Evolutionary conservation across 2,888 invertebrate genomes (phyloP), one percentile per base, ranked within the genome.

Genomic region (Alcis repandata): DNA sequence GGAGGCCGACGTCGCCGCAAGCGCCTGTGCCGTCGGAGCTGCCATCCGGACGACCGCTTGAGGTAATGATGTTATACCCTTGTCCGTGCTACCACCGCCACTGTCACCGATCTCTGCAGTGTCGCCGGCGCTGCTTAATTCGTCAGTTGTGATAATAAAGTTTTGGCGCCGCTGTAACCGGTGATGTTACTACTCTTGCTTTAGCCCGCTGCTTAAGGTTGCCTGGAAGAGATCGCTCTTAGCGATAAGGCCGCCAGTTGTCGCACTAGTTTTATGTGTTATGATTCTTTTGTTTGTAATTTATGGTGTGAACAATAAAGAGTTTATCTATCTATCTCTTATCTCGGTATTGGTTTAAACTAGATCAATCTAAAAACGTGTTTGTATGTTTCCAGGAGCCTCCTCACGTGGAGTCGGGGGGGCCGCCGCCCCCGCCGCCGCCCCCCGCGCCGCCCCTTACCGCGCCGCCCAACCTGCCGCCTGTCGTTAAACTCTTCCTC

Each of bases 401-500:
- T 41, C 87, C 89, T 15, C 85, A 85, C 62, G 75, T 86, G 73
- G 91, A 91, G 41, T 83, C 83, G 0, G 89, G 87, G 17, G 87
- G 87, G 4, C 76, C 82, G 11, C 75, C 79, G 27, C 77, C 85
- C 11, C 69, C 79, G 13, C 75, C 88, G 4, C 84, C 85, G 40
- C 85, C 85, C n/a, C 69, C 85, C 6, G 70, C 82, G 0, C 80
- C 85, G 49, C 83, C 85, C 0, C 76, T 78, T 2, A 69, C 82
- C 17, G 81, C 90, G 36, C 91, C 93, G 1, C 74, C 83, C 43
- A 92, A 92, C 71, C 73, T 94, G 46, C 93, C 94, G 71, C 93
- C 93, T 15, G 87, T 93, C 65, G 79, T 94, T 74, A 94, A 93
- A 79, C 94, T 93, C 0, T 90, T 93, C 77, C 90, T 94, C 74